phyloP scores from a whole-genome alignment of 2,888 invertebrate species.

The Scaptomyza polygonia region DNA sequence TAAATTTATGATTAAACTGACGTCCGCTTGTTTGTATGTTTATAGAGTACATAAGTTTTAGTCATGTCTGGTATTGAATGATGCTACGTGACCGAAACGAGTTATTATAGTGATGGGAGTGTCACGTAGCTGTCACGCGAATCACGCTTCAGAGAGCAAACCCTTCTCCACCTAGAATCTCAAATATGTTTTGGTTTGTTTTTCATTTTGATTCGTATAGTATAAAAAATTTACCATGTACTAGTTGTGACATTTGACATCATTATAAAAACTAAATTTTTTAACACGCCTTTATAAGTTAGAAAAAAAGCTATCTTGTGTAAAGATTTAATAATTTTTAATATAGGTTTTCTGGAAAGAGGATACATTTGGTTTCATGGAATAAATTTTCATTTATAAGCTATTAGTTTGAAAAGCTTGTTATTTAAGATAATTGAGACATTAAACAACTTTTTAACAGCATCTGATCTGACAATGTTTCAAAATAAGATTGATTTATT shows the following conservation, averaged over 20 bases:
- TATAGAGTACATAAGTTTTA: constrained; percentile 8
- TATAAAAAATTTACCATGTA: no score
- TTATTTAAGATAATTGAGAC: not conserved
- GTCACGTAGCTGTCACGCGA: constrained; percentile 54
- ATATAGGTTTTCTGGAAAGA: not conserved
- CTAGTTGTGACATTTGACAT: no score
- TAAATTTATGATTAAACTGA: no score
- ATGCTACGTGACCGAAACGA: constrained; percentile 57
- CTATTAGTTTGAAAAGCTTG: not conserved
- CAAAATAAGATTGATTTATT: not conserved
- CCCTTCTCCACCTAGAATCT: not conserved
- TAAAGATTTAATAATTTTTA: no score
- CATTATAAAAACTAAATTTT: no score
- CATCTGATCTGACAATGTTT: not conserved
- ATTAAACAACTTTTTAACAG: not conserved
- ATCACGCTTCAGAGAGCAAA: constrained; percentile 34
- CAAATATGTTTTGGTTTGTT: no score
- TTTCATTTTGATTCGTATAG: no score
- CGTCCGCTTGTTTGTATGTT: not conserved
- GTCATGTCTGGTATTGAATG: constrained; percentile 24
- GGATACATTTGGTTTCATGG: not conserved
- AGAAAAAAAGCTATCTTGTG: no score
- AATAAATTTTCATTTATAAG: not conserved
- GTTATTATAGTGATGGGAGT: constrained; percentile 26
- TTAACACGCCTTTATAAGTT: no score